Base-by-base conservation (phyloP, 1,140 invertebrate species). In the Euwallacea fornicatus region DNA sequence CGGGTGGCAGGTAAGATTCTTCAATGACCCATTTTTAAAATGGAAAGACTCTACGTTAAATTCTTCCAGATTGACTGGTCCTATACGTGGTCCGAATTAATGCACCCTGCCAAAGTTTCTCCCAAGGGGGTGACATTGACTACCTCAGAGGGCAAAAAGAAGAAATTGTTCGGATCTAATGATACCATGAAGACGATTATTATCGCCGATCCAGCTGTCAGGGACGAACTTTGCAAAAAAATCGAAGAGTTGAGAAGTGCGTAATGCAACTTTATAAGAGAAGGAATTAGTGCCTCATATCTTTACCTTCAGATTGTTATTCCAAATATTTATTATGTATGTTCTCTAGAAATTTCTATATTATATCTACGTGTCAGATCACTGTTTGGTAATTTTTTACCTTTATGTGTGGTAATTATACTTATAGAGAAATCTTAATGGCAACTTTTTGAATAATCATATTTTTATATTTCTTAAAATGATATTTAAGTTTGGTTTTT, bases 1-100 rank as follows among this genome's bases (percentile, higher is more conserved):
- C 13, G 88, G 90, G n/a, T 93, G 91, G 90, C 88, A 90, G 82
- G 86, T 87, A 72, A 69, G 41, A 11, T 46, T 42, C 2, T 56
- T 15, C 6, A 56, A 56, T 11, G 6, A 16, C 9, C 13, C 6
- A 6, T 50, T 50, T 50, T 50, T 56, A 56, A 56, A 13, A 56
- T 7, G 7, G 7, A 15, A 56, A 1, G 11, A 60, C 2, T 33
- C 42, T 60, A 41, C 42, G 8, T 60, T 70, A 42, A 66, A 66
- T 72, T 61, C 55, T 72, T 76, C 42, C 58, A 88, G 86, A 81
- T 88, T 56, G 85, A 88, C 59, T 90, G 89, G 88, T 78, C 85
- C 10, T 83, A 88, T 68, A 85, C 85, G 2, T 90, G 87, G 87
- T 83, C 84, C 72, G 88, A 89, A 75, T 78, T 90, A 6, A 77